Conservation (phyloP, 2,113 vertebrate species). For the Stegastes partitus region DNA sequence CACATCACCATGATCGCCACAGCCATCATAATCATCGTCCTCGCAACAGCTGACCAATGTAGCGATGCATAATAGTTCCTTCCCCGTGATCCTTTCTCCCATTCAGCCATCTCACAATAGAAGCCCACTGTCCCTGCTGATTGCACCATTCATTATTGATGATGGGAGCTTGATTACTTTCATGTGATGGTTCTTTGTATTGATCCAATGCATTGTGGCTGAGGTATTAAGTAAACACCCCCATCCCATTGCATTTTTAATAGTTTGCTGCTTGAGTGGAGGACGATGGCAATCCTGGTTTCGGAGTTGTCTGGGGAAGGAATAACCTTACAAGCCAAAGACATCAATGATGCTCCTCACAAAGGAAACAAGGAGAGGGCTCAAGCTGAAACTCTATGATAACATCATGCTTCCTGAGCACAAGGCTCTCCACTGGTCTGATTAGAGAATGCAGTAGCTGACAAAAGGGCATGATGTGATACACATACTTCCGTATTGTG, state of each 20-base stretch:
- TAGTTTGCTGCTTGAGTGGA: conserved; percentile 67
- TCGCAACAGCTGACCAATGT: conserved; percentile 55
- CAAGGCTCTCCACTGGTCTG: conserved; percentile 14
- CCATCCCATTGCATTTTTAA: conserved; percentile 74
- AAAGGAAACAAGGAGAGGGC: conserved; percentile 34
- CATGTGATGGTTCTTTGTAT: conserved; percentile 61
- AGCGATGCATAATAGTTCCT: conserved; percentile 37
- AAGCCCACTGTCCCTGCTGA: conserved; percentile 59
- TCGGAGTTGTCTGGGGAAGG: background rate
- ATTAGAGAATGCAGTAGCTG: conserved; percentile 13
- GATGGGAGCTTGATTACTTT: conserved; percentile 80
- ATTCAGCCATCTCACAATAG: conserved; percentile 75
- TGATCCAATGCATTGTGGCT: conserved; percentile 72
- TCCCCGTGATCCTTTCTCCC: conserved; percentile 41
- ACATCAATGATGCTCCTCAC: conserved; percentile 37
- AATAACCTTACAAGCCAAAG: conserved; percentile 48
- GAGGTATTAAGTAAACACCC: conserved; percentile 75
- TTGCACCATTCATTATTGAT: conserved; percentile 83
- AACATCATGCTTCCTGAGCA: conserved; percentile 29
- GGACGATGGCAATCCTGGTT: conserved; percentile 31
- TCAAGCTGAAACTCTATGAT: conserved; percentile 24
- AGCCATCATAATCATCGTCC: conserved; percentile 44
- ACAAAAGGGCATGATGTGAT: conserved; percentile 22
- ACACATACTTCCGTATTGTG: background rate
- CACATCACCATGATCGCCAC: conserved; percentile 32